Conservation (phyloP, 2,888 invertebrate genomes). For the Tipula vernalis region DNA sequence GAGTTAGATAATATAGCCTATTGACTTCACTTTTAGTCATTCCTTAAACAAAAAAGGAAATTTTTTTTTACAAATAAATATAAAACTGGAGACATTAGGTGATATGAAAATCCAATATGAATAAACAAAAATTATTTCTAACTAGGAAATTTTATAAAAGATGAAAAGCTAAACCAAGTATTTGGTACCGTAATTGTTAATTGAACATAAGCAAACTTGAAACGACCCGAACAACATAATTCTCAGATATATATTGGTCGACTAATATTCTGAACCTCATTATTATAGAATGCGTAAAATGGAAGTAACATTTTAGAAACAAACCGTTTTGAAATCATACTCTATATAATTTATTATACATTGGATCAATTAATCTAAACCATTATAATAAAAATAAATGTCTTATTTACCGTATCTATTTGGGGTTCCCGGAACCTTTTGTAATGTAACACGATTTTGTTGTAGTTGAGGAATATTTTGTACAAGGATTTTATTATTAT, state of each 20-base stretch:
- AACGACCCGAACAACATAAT: background rate
- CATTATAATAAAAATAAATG: background rate
- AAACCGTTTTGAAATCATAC: background rate
- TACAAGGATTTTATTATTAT: constrained; percentile 9
- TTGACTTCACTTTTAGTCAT: background rate
- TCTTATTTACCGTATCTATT: background rate
- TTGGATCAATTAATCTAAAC: background rate
- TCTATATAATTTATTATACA: background rate
- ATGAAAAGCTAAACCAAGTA: background rate
- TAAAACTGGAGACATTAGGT: background rate
- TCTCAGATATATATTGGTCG: background rate
- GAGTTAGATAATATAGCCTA: constrained; percentile 4
- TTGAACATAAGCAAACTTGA: background rate
- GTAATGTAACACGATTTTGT: constrained; percentile 11
- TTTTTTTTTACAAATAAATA: background rate
- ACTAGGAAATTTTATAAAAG: background rate
- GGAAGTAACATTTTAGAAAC: background rate
- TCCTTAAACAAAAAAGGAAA: constrained; percentile 4
- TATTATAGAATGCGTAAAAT: background rate
- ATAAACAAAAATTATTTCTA: background rate
- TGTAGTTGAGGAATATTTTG: constrained; percentile 14
- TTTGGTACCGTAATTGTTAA: background rate
- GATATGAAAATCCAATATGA: background rate
- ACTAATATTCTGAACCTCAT: background rate
- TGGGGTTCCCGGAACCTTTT: background rate